Evolutionary conservation across 2,888 invertebrate species (phyloP).

Genomic region (Branchinecta sandiegonensis): DNA sequence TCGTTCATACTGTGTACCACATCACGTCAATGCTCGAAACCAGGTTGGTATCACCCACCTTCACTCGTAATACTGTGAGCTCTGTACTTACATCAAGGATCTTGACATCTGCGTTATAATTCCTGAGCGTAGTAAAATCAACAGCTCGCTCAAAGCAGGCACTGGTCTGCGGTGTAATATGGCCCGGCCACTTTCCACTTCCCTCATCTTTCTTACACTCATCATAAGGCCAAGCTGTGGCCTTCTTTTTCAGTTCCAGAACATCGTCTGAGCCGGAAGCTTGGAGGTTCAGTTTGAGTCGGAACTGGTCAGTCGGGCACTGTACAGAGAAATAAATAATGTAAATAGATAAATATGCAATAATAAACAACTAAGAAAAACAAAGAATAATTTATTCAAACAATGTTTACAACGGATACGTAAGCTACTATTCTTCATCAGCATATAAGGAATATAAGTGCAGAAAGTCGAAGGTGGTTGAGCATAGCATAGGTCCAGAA

Average conservation of each 20-base stretch:
- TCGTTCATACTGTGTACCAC: too few relatives aligned
- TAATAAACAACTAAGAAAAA: not conserved
- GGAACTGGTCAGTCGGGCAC: conserved; percentile 23
- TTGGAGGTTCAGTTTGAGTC: conserved; percentile 19
- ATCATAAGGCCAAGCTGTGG: conserved; percentile 20
- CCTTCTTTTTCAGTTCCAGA: not conserved
- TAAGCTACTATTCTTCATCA: too few relatives aligned
- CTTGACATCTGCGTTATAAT: conserved; percentile 18
- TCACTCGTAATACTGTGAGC: too few relatives aligned
- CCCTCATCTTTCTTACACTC: conserved; percentile 18
- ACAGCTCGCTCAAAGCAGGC: conserved; percentile 22
- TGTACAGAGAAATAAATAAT: not conserved
- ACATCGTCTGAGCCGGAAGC: conserved; percentile 14
- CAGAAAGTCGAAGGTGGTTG: too few relatives aligned
- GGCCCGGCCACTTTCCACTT: conserved; percentile 18
- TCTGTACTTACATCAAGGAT: conserved; percentile 20
- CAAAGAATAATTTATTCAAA: too few relatives aligned
- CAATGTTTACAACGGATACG: too few relatives aligned
- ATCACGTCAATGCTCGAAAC: too few relatives aligned
- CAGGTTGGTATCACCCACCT: too few relatives aligned
- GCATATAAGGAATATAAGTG: too few relatives aligned
- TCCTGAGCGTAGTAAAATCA: conserved; percentile 19
- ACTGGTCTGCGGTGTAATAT: conserved; percentile 20
- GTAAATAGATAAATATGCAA: conserved; percentile 5
- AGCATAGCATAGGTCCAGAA: too few relatives aligned